Conservation (phyloP, 1,140 invertebrate species). For the Ceratina australensis region DNA sequence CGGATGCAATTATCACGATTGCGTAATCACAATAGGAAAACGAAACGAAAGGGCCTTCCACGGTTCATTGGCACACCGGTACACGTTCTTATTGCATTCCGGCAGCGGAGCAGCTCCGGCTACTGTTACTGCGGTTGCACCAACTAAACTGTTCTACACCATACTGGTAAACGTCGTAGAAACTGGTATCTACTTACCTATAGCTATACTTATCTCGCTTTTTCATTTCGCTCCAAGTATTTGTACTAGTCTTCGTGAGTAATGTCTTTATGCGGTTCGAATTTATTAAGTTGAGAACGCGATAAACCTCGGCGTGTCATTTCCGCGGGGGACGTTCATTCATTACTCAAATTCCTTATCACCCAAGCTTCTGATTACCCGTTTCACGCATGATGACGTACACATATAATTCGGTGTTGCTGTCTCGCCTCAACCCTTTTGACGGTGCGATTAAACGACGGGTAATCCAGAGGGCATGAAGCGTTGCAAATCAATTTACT, state of each 20-base stretch:
- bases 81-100: conserved; percentile 47
- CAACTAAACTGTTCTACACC: conserved; percentile 38
- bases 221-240: background rate
- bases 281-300: background rate
- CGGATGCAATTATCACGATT: conserved; percentile 40
- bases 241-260: background rate
- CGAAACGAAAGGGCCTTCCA: conserved; percentile 56
- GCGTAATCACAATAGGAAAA: conserved; percentile 46
- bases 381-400: no score
- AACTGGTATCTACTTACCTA: conserved; percentile 16
- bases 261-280: background rate
- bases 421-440: no score
- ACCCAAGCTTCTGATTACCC: no score
- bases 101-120: conserved; percentile 15
- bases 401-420: no score
- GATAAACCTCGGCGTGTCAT: background rate
- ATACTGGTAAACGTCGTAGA: conserved; percentile 10
- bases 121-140: conserved; percentile 22
- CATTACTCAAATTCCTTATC: no score
- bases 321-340: no score
- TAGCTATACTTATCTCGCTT: background rate
- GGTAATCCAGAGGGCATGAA: no score
- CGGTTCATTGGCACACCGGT: conserved; percentile 53
- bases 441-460: no score
- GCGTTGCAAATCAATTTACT: background rate